Evolutionary conservation across 2,888 invertebrate species (phyloP).

Genomic region (Dryadula phaetusa): DNA sequence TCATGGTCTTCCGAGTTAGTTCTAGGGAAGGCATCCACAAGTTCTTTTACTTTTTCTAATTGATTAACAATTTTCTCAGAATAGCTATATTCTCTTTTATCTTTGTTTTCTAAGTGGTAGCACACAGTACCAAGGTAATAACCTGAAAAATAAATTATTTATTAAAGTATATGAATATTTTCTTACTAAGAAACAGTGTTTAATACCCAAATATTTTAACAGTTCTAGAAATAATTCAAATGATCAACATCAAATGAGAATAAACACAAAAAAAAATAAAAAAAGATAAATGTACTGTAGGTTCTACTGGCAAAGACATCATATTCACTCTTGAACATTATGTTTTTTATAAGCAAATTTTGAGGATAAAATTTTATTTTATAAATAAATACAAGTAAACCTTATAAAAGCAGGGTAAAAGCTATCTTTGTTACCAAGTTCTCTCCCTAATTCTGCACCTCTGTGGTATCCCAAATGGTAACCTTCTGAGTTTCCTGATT

Average conservation of each 20-base stretch:
- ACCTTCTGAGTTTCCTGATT: slow-evolving; percentile 87
- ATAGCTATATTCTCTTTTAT: slow-evolving; percentile 59
- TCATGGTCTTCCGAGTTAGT: slow-evolving; percentile 87
- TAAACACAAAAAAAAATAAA: no score
- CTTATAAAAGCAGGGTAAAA: no score
- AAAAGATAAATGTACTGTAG: no score
- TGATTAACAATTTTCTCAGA: slow-evolving; percentile 82
- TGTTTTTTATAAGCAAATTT: no score
- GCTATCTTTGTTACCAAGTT: slow-evolving; percentile 84
- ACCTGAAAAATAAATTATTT: slow-evolving; percentile 70
- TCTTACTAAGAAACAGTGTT: no score
- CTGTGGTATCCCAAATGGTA: slow-evolving; percentile 91
- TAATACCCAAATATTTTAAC: no score
- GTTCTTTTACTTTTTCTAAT: slow-evolving; percentile 82
- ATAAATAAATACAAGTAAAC: no score
- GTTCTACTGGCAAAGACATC: no score
- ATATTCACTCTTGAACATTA: no score
- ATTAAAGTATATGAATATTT: no score
- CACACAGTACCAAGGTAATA: slow-evolving; percentile 87
- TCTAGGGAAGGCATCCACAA: slow-evolving; percentile 87
- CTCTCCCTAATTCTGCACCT: slow-evolving; percentile 90
- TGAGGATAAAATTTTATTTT: neutral
- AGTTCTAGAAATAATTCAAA: no score
- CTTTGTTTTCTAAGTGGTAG: slow-evolving; percentile 68
- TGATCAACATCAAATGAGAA: no score